Percentiles rank a stretch among this genome's conserved stretches.
These are phyloP conservation scores for Orientallactaga sibirica DNA, from an alignment of 2,797 vertebrate genomes.

Conservation along the genomic window DNA sequence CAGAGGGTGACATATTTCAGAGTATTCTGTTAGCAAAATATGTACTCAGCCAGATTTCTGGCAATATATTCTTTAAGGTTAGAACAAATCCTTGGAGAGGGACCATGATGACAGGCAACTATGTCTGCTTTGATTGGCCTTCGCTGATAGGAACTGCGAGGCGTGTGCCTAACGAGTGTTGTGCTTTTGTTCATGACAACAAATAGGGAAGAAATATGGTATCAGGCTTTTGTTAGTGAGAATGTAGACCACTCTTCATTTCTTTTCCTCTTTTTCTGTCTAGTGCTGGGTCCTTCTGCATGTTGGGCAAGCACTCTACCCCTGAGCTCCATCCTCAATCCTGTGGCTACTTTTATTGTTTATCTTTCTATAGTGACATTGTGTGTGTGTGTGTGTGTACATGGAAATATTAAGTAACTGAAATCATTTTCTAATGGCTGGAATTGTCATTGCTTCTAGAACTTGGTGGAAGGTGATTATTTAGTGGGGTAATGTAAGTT, in stretches of 20 bases:
- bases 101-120: neutral
- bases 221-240: neutral
- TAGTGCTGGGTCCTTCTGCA: neutral
- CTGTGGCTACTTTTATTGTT: neutral
- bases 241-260: neutral
- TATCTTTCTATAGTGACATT: neutral
- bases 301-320: neutral
- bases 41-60: constrained; percentile 28
- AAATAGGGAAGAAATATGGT: neutral
- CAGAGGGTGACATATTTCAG: constrained; percentile 24
- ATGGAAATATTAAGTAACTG: neutral
- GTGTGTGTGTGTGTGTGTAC: too few species aligned
- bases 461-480: constrained; percentile 1
- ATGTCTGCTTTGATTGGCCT: neutral
- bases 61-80: neutral
- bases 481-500: neutral
- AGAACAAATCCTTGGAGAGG: neutral
- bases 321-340: neutral
- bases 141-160: neutral
- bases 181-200: constrained; percentile 25
- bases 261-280: neutral
- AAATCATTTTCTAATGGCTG: constrained; percentile 14
- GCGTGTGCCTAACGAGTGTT: neutral
- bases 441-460: neutral
- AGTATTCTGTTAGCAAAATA: constrained; percentile 12